Evolutionary conservation across 2,797 vertebrate genomes (phyloP).

Genomic region (Melopsittacus undulatus): DNA sequence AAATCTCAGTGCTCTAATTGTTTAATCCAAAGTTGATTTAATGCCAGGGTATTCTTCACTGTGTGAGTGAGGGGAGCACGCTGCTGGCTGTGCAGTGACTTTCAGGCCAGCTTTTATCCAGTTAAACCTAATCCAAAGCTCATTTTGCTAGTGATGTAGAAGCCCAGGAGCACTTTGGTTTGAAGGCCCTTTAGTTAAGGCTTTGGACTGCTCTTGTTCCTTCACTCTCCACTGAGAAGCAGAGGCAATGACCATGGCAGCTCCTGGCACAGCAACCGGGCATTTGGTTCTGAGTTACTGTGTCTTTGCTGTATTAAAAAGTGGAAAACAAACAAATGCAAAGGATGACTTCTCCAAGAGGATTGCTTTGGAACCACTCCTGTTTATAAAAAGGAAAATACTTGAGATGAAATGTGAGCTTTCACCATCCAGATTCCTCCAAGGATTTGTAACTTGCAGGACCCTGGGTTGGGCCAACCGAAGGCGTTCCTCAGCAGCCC

Average conservation of each 20-base stretch:
- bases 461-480: not conserved
- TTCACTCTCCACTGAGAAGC: not conserved
- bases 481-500: constrained; percentile 25
- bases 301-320: constrained; percentile 48
- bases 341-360: constrained; percentile 47
- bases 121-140: constrained; percentile 62
- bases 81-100: constrained; percentile 38
- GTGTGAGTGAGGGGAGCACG: constrained; percentile 20
- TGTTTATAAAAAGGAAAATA: constrained; percentile 54
- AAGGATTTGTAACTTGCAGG: constrained; percentile 43
- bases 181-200: not conserved
- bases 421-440: constrained; percentile 50
- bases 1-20: constrained; percentile 64
- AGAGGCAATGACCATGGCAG: constrained; percentile 1
- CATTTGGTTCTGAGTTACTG: not conserved
- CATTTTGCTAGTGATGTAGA: constrained; percentile 30
- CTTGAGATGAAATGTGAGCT: constrained; percentile 59
- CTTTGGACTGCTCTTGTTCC: not conserved
- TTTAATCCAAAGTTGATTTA: constrained; percentile 63
- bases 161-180: constrained; percentile 8
- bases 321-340: constrained; percentile 47
- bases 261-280: not conserved
- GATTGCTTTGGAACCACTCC: constrained; percentile 47
- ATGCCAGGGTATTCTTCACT: constrained; percentile 41
- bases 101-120: constrained; percentile 46